Evolutionary conservation across 2,113 vertebrate species (phyloP).

Genomic region (Ceyx margarethae): DNA sequence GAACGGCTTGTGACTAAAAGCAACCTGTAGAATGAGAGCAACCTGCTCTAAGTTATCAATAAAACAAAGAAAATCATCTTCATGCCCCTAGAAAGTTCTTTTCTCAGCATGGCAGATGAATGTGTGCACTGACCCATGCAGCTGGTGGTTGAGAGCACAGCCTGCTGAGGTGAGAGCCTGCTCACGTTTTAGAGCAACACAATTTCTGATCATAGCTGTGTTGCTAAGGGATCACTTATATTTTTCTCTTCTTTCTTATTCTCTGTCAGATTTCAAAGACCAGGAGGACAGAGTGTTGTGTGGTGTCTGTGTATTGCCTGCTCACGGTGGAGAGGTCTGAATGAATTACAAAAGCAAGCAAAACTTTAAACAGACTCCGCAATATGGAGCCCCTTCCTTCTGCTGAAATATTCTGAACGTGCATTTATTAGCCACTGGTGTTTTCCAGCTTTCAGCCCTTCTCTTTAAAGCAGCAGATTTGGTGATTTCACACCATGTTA

Average conservation of each 20-base stretch:
- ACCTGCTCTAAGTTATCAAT: background rate
- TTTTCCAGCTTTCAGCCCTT: background rate
- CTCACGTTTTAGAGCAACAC: background rate
- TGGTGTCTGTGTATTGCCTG: background rate
- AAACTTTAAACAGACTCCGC: background rate
- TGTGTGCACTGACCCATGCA: background rate
- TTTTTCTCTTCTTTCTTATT: background rate
- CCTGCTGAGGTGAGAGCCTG: conserved; percentile 23
- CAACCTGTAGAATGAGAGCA: background rate
- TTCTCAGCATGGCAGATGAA: background rate
- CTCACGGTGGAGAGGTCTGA: background rate
- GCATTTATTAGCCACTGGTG: background rate
- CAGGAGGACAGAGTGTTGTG: background rate
- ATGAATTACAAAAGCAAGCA: background rate
- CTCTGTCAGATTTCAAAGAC: background rate
- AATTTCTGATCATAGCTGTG: conserved; percentile 25
- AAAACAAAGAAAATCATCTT: background rate
- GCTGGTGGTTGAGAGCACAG: background rate
- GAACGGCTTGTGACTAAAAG: background rate
- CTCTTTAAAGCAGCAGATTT: background rate
- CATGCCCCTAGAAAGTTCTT: background rate
- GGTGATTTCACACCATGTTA: background rate
- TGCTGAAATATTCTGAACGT: fast-evolving
- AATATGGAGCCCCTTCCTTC: background rate
- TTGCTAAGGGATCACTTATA: background rate